These are phyloP conservation scores for Drosophila nigritarsus DNA, from an alignment of 2,888 invertebrate species.

Conservation along the genomic window DNA sequence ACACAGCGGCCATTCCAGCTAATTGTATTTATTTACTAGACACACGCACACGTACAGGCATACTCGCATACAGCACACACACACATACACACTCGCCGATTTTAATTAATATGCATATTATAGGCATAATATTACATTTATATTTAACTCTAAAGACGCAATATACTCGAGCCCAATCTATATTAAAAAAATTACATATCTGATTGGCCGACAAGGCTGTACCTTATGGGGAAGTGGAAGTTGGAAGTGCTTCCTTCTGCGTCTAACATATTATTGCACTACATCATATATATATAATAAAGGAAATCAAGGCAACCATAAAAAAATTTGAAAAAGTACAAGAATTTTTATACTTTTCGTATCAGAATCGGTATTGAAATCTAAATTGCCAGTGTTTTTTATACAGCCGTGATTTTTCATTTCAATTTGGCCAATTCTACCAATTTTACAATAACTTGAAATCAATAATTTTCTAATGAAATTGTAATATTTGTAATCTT, in stretches of 20 bases:
- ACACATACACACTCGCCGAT: constrained; percentile 32
- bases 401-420: too few species aligned
- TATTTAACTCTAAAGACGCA: background rate
- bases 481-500: background rate
- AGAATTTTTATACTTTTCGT: background rate
- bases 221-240: too few species aligned
- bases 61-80: constrained; percentile 14
- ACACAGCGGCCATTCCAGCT: constrained; percentile 54
- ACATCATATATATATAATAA: background rate
- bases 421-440: background rate
- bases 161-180: background rate
- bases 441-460: background rate
- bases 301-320: background rate
- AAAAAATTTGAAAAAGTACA: background rate
- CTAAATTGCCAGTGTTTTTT: background rate
- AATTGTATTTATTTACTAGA: constrained; percentile 75
- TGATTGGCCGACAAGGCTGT: background rate
- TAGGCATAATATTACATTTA: constrained; percentile 4
- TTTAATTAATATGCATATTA: constrained; percentile 64
- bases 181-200: background rate
- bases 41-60: constrained; percentile 35
- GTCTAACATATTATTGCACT: background rate
- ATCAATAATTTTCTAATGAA: background rate
- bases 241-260: background rate
- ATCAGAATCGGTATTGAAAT: background rate